Evolutionary conservation across 2,888 invertebrate genomes (phyloP), one percentile per base, ranked within the genome.

Genomic region (Hololepta plana): DNA sequence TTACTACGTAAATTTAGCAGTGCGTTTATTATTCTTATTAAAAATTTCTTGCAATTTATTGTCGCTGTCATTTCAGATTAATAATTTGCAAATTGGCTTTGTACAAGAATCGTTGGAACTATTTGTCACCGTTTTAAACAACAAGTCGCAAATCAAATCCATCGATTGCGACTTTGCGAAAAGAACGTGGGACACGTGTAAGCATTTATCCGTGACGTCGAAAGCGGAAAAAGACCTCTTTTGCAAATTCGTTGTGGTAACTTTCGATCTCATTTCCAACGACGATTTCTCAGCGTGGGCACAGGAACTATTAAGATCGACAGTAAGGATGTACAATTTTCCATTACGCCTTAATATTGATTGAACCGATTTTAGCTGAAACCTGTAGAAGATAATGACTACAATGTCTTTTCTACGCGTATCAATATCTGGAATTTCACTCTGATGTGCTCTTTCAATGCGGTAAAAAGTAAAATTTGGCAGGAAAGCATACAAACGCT

Each of bases 351-450:
- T n/a, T 15, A 16, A n/a, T 12, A 12, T 9, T 15, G 10, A 20
- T 21, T 15, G 12, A 16, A 15, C 22, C 32, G 22, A 14, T 39
- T 42, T 32, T 23, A 44, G 42, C 27, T 31, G 26, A 24, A 24
- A 12, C 24, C 33, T 3, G 25, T 41, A 5, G 29, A 31, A 3
- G 22, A 26, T 10, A 32, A 32, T 14, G 29, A 42, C 24, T 19
- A 28, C n/a, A 20, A 26, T 12, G 14, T 26, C 8, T 35, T 42
- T 29, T 16, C 15, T 12, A 37, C 35, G 16, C 33, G 40, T 20
- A 28, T 48, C 9, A 41, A 40, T 33, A 44, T 37, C 3, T 49
- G 49, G 48, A 42, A 42, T 29, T 38, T 38, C 3, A 40, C 51
- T 15, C 21, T 52, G 20, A 30, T 38, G 14, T 42, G 46, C 12